A percentile compares a stretch with the other conserved stretches of the same genome.
Evolutionary conservation across 1,140 invertebrate species (phyloP).

Genomic region (Pseudomyrmex flavicornis): DNA sequence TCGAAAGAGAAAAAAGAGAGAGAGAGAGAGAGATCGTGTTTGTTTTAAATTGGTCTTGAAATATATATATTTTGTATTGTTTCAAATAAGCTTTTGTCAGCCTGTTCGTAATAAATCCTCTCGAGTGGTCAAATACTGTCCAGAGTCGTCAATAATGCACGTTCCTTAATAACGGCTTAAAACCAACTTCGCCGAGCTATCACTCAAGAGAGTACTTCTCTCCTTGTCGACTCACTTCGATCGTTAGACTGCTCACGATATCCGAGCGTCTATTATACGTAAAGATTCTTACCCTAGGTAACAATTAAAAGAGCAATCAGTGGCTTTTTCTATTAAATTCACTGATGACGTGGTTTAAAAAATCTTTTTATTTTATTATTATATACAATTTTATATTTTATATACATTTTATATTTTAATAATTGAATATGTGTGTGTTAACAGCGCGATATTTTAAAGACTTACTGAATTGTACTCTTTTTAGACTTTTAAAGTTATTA

Average conservation of each 20-base stretch:
- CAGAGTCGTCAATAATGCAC: constrained; percentile 58
- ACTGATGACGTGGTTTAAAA: not conserved
- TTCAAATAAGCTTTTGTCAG: constrained; percentile 1
- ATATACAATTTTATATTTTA: not conserved
- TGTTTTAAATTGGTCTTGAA: no score
- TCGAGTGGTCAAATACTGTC: constrained; percentile 59
- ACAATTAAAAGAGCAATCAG: constrained; percentile 49
- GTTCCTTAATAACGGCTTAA: constrained; percentile 69
- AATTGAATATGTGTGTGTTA: no score
- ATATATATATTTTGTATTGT: no score
- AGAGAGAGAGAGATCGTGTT: no score
- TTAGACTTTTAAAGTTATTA: no score
- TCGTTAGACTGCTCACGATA: constrained; percentile 65
- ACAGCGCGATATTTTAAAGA: no score
- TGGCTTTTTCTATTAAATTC: not conserved
- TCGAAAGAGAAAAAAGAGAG: not conserved
- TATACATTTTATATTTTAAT: no score
- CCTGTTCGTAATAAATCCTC: not conserved
- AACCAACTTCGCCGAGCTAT: constrained; percentile 59
- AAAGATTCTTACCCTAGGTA: constrained; percentile 48
- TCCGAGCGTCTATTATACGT: constrained; percentile 33
- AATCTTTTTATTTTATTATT: not conserved
- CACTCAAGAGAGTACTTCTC: constrained; percentile 66
- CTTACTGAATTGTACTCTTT: no score
- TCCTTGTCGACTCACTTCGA: constrained; percentile 54